These are phyloP conservation scores for Hybos culiciformis DNA, from an alignment of 2,888 invertebrate species.

Conservation along the genomic window DNA sequence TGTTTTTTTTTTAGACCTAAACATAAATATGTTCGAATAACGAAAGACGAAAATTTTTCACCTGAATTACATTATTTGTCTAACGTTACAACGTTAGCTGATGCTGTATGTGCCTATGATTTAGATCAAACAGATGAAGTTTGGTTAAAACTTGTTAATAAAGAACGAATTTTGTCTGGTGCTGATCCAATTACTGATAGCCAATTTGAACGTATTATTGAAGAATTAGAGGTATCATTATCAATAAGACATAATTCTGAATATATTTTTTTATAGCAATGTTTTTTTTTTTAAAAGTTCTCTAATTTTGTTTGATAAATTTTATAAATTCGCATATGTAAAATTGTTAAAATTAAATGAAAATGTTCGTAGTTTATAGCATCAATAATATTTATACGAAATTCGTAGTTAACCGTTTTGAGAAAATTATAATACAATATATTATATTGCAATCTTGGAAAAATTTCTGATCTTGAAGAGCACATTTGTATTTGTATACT, in stretches of 20 bases:
- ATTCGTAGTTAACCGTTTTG: too few relatives aligned
- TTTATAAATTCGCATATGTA: too few relatives aligned
- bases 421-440: too few relatives aligned
- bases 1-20: conserved; percentile 55
- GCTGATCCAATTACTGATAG: conserved; percentile 65
- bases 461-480: too few relatives aligned
- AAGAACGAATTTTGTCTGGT: conserved; percentile 69
- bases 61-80: conserved; percentile 75
- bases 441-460: too few relatives aligned
- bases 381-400: too few relatives aligned
- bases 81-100: conserved; percentile 72
- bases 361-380: too few relatives aligned
- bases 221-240: conserved; percentile 63
- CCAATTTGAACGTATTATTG: conserved; percentile 80
- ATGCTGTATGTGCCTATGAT: conserved; percentile 90
- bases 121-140: conserved; percentile 84
- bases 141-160: conserved; percentile 78
- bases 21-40: conserved; percentile 81
- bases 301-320: too few relatives aligned
- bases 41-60: conserved; percentile 74
- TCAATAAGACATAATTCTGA: background rate
- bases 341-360: too few relatives aligned
- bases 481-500: too few relatives aligned
- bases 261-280: too few relatives aligned
- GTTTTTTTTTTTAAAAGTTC: too few relatives aligned